Evolutionary conservation across 2,888 invertebrate species (phyloP).

Genomic region (Tetropium fuscum): DNA sequence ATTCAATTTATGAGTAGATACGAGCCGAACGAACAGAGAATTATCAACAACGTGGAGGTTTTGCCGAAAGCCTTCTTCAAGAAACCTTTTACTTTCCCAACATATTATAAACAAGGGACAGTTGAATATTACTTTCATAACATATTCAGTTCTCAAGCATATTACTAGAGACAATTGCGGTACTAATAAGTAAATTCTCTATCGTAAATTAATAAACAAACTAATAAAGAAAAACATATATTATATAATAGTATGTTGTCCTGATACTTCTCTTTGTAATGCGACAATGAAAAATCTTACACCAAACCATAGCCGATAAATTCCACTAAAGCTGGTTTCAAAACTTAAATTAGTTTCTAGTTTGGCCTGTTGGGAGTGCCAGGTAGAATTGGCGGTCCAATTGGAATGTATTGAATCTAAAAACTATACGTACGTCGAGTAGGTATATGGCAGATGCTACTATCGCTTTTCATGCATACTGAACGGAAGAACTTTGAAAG

Average conservation of each 20-base stretch:
- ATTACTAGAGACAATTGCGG: too few relatives aligned
- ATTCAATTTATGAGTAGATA: too few relatives aligned
- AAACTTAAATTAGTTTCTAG: conserved; percentile 61
- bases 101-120: too few relatives aligned
- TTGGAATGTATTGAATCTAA: conserved; percentile 52
- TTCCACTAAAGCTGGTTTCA: conserved; percentile 56
- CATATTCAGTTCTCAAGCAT: too few relatives aligned
- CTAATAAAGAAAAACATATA: too few relatives aligned
- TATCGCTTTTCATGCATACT: conserved; percentile 33
- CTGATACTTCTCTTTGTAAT: conserved; percentile 1
- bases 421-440: conserved; percentile 39
- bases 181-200: too few relatives aligned
- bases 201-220: too few relatives aligned
- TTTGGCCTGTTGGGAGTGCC: conserved; percentile 54
- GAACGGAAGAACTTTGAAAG: conserved; percentile 36
- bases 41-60: too few relatives aligned
- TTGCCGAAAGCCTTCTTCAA: too few relatives aligned
- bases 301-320: conserved; percentile 46
- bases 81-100: too few relatives aligned
- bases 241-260: not conserved
- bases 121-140: too few relatives aligned
- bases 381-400: conserved; percentile 54
- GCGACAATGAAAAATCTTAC: conserved; percentile 23
- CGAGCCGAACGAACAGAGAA: too few relatives aligned
- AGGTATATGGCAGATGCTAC: conserved; percentile 38